Evolutionary conservation across 1,140 invertebrate genomes (phyloP), one percentile per base, ranked within the genome.

Genomic region (Drosophila virilis): DNA sequence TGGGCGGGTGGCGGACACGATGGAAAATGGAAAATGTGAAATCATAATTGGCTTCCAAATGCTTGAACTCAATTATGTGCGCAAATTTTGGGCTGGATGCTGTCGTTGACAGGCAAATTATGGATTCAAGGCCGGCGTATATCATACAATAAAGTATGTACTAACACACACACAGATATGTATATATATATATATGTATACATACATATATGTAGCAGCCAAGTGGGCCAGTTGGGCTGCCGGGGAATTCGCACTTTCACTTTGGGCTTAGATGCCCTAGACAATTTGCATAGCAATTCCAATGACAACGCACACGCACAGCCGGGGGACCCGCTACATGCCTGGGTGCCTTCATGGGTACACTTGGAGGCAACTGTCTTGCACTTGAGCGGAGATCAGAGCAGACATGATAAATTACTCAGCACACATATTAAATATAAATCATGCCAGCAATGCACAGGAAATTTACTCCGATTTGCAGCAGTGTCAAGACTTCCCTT

Each of bases 21-120:
- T 17, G 10, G 58, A 28, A 42, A 58, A 62, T 60, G 60, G 76
- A 77, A 74, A 88, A 88, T 81, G 80, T 78, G 80, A 89, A 80
- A 84, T 89, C 80, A 89, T 89, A 89, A 89, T 89, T 89, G 84
- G 85, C 84, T 89, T 89, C 74, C 85, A 80, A 89, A 89, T 89
- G 84, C 84, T 89, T 89, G 71, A 89, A 89, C 84, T 89, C 80
- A 89, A 89, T 89, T 89, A 89, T 84, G 85, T 84, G 77, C 70
- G 70, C 80, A 89, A 76, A 78, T 81, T 88, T 78, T 85, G 64
- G 79, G 84, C 38, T 61, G 37, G 42, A 50, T 45, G 77, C 83
- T 89, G 84, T 61, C 74, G 84, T 68, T 89, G 84, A 89, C 84
- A 89, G 77, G 84, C 84, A 89, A 89, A 89, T 89, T 88, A 88